Evolutionary conservation across 2,797 vertebrate species (phyloP), one percentile per base, ranked within the genome.

Genomic region (Arvicola amphibius): DNA sequence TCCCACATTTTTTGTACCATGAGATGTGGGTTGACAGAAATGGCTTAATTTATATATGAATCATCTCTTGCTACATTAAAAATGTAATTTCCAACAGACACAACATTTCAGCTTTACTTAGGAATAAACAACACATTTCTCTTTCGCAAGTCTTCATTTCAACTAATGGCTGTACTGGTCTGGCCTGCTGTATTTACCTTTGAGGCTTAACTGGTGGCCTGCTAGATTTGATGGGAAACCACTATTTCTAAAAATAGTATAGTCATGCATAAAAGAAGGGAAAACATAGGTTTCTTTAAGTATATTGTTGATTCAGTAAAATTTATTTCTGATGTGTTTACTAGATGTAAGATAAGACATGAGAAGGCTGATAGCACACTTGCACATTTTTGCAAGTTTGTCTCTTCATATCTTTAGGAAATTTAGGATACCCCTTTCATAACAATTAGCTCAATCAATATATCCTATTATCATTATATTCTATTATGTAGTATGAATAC

Each of bases 221-320:
- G 17, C 37, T 91, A 19, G 8, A 32, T 61, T 67, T 69, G 34
- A 74, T 81, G 43, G 37, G 32, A 27, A 91, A 46, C 46, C 23
- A 37, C 43, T 93, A 92, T 67, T 90, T 94, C 16, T 95, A 80
- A 93, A 96, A 96, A 73, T 61, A 81, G 19, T 69, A 51, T 1
- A 73, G 32, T 69, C 17, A 86, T 88, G n/a, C n/a, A 56, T 12
- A 77, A 43, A 67, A 94, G 7, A 48, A 85, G 13, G 16, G 32
- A 37, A 40, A 83, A 76, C 56, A 81, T 0, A 89, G 9, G 7
- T 95, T 88, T 95, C 43, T 91, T 83, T 29, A 74, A 94, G 90
- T 71, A 17, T 89, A 8, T 88, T 51, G 11, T 34, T 92, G 40
- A 40, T 25, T 53, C 34, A 73, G 32, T 83, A 65, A 93, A 37